Conservation (phyloP, 1,140 invertebrate species). For the Brachionus plicatilis region DNA sequence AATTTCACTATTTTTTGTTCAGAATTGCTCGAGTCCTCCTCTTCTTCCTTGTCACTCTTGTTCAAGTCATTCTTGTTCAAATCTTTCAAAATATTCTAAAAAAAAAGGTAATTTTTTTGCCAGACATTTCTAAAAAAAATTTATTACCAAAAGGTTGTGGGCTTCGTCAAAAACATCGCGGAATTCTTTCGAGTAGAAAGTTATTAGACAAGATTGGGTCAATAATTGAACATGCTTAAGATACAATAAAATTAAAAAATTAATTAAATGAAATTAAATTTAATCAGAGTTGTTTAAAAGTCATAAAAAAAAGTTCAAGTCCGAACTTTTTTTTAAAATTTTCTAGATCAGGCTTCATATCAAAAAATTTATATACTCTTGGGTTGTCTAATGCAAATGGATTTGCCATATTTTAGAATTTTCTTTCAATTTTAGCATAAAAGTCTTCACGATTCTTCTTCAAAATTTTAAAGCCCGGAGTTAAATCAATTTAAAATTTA, state of each 20-base stretch:
- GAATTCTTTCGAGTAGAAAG: constrained; percentile 14
- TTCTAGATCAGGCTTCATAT: too few relatives aligned
- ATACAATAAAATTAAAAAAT: not conserved
- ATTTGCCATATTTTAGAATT: too few relatives aligned
- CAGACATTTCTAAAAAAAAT: not conserved
- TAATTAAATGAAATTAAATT: not conserved
- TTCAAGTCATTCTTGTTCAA: not conserved
- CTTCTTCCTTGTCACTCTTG: not conserved
- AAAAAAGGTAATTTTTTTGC: not conserved
- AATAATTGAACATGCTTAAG: constrained; percentile 28
- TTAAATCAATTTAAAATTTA: too few relatives aligned
- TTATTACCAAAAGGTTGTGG: not conserved
- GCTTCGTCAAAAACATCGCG: not conserved
- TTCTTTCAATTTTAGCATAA: too few relatives aligned
- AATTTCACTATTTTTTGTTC: not conserved
- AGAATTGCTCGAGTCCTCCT: not conserved
- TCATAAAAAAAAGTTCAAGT: too few relatives aligned
- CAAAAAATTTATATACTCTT: too few relatives aligned
- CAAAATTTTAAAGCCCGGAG: too few relatives aligned
- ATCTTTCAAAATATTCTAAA: not conserved
- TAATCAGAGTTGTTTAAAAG: too few relatives aligned
- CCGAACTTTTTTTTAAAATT: too few relatives aligned
- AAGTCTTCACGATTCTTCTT: too few relatives aligned
- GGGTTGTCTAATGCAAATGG: too few relatives aligned
- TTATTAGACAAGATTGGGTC: not conserved